A percentile compares a stretch with the other conserved stretches of the same genome.
These are phyloP conservation scores for Luffia ferchaultella DNA, from an alignment of 2,888 invertebrate genomes.

Conservation along the genomic window DNA sequence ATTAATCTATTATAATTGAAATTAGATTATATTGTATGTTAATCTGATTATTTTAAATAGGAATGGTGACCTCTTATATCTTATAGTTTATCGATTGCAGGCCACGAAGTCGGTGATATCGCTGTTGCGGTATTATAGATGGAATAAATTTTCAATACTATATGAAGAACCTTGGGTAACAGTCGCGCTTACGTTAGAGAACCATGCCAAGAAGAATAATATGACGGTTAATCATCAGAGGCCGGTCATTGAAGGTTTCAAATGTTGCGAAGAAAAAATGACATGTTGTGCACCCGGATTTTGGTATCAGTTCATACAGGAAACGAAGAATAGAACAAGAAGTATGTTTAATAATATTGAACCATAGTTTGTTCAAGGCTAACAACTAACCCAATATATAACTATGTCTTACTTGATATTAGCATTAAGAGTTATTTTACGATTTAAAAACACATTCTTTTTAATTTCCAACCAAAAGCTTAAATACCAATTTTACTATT, in stretches of 20 bases:
- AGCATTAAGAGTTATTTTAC: too few relatives aligned
- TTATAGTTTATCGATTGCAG: slow-evolving; percentile 44
- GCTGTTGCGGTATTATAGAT: slow-evolving; percentile 87
- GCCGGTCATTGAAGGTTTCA: slow-evolving; percentile 74
- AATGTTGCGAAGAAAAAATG: slow-evolving; percentile 79
- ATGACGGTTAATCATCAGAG: slow-evolving; percentile 85
- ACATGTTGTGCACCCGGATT: slow-evolving; percentile 80
- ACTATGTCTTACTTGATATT: too few relatives aligned
- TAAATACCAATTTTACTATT: too few relatives aligned
- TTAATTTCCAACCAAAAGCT: too few relatives aligned
- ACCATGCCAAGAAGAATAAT: slow-evolving; percentile 77
- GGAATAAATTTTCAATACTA: slow-evolving; percentile 93
- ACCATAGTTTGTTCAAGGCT: neutral
- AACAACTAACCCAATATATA: too few relatives aligned
- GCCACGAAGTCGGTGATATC: slow-evolving; percentile 95
- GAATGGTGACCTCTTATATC: too few relatives aligned
- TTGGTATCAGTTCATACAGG: slow-evolving; percentile 86
- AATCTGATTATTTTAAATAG: too few relatives aligned
- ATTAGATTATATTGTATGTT: too few relatives aligned
- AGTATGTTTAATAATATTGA: slow-evolving; percentile 69
- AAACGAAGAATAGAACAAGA: slow-evolving; percentile 86
- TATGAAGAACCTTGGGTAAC: slow-evolving; percentile 83
- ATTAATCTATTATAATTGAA: too few relatives aligned
- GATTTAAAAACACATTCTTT: too few relatives aligned
- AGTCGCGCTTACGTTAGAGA: slow-evolving; percentile 81